Percentiles rank a stretch among this genome's conserved stretches.
Evolutionary conservation across 2,888 invertebrate species (phyloP).

Genomic region (Eurytoma californica): DNA sequence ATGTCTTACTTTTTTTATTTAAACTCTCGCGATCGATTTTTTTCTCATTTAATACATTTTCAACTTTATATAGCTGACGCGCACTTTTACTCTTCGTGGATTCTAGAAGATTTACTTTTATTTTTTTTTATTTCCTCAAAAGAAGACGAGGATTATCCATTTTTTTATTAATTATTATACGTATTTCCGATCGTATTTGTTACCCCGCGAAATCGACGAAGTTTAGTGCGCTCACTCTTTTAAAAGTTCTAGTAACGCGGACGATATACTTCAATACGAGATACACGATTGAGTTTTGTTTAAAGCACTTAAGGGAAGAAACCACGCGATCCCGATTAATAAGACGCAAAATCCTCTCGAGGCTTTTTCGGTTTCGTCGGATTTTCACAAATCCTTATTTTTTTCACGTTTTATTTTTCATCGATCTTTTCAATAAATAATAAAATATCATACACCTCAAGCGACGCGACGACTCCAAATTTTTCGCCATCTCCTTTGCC

Average conservation of each 20-base stretch:
- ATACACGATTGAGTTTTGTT: constrained; percentile 60
- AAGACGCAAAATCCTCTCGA: constrained; percentile 60
- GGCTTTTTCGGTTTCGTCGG: constrained; percentile 44
- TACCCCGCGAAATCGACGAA: background rate
- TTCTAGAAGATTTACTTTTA: constrained; percentile 42
- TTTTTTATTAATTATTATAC: background rate
- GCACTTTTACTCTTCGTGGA: constrained; percentile 51
- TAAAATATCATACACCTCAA: constrained; percentile 34
- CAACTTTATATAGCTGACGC: constrained; percentile 48
- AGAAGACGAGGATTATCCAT: constrained; percentile 24
- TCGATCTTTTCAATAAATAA: background rate
- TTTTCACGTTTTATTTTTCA: background rate
- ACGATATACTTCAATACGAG: constrained; percentile 56
- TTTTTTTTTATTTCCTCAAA: constrained; percentile 43
- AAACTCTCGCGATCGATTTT: constrained; percentile 25
- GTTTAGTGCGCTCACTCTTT: constrained; percentile 31
- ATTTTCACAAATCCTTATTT: constrained; percentile 33
- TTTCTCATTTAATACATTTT: constrained; percentile 39
- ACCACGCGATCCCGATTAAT: constrained; percentile 67
- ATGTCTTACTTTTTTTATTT: constrained; percentile 44
- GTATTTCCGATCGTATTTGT: background rate
- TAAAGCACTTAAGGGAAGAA: constrained; percentile 74
- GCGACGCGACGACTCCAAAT: constrained; percentile 15
- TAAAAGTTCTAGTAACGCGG: constrained; percentile 47
- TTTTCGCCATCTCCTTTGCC: background rate